Evolutionary conservation across 2,113 vertebrate species (phyloP).

Genomic region (Osmerus mordax): DNA sequence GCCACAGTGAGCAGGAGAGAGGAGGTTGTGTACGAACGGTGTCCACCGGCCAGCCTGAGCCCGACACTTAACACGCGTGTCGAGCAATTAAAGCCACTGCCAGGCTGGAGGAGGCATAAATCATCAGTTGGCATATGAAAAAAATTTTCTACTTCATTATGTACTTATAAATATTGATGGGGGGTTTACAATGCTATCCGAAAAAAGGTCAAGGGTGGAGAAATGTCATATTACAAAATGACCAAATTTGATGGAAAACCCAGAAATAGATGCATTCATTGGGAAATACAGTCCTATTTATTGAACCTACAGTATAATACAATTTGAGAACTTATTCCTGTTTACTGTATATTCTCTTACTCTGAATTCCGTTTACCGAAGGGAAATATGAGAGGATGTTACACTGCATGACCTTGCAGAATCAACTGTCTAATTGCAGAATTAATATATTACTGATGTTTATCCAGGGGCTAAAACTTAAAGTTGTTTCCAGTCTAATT

Average conservation of each 20-base stretch:
- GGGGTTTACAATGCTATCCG: constrained; percentile 36
- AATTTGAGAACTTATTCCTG: not conserved
- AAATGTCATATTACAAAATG: constrained; percentile 29
- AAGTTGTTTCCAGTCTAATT: not conserved
- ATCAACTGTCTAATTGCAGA: no score
- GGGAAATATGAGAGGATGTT: no score
- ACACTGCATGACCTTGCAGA: no score
- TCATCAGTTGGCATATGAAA: constrained; percentile 47
- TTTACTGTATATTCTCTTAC: not conserved
- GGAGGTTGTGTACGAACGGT: constrained; percentile 38
- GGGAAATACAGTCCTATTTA: constrained; percentile 3
- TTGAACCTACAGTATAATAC: not conserved
- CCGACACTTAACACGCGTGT: constrained; percentile 58
- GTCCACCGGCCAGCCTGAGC: constrained; percentile 54
- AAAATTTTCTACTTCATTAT: constrained; percentile 54
- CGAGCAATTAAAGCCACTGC: constrained; percentile 57
- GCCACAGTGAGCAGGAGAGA: not conserved
- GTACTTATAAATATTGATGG: constrained; percentile 58
- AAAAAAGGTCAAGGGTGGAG: constrained; percentile 24
- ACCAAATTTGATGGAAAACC: constrained; percentile 23
- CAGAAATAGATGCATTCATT: constrained; percentile 11
- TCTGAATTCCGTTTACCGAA: not conserved
- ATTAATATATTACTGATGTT: no score
- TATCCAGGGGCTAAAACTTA: no score
- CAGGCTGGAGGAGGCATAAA: constrained; percentile 45